Evolutionary conservation across 2,113 vertebrate species (phyloP).

Genomic region (Daubentonia madagascariensis): DNA sequence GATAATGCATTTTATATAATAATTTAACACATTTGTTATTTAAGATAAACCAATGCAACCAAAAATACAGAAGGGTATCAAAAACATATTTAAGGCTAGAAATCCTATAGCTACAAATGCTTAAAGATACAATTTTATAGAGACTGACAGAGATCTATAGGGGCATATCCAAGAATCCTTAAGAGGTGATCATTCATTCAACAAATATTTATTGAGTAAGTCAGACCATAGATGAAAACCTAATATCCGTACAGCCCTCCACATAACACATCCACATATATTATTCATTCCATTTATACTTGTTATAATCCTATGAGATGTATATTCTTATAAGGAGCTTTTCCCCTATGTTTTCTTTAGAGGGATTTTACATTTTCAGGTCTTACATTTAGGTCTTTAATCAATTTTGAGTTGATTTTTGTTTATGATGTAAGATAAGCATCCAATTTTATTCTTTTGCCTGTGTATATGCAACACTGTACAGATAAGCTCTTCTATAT

Average conservation of each 20-base stretch:
- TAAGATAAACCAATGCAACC: not conserved
- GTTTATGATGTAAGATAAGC: not conserved
- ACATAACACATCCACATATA: not conserved
- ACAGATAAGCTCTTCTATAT: not conserved
- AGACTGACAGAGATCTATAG: constrained; percentile 29
- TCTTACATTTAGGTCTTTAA: not conserved
- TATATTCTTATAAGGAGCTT: not conserved
- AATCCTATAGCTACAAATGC: constrained; percentile 29
- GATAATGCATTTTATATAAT: not conserved
- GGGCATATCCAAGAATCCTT: not conserved
- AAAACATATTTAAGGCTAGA: not conserved
- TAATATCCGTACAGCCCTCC: not conserved
- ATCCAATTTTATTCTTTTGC: not conserved
- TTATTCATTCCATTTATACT: not conserved
- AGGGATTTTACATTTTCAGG: not conserved
- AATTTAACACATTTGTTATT: not conserved
- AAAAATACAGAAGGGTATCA: not conserved
- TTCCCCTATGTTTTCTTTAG: not conserved
- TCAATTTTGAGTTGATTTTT: not conserved
- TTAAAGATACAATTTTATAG: constrained; percentile 26
- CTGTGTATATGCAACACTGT: not conserved
- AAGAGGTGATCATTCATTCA: constrained; percentile 45
- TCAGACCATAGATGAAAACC: not conserved
- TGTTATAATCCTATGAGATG: not conserved
- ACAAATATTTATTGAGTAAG: constrained; percentile 51